Evolutionary conservation across 2,888 invertebrate genomes (phyloP).

Genomic region (Nemotelus nigrinus): DNA sequence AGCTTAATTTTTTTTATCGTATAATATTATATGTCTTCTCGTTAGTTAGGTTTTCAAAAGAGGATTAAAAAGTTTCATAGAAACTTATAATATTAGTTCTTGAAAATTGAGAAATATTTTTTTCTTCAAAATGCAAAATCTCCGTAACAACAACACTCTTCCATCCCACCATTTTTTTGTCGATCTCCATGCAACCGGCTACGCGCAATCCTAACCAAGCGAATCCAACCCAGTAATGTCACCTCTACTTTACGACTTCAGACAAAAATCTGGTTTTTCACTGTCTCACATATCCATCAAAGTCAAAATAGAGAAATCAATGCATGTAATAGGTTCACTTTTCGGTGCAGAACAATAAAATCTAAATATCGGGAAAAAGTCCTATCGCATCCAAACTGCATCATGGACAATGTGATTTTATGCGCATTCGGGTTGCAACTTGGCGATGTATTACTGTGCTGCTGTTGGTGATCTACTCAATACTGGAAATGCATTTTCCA

Average conservation of each 20-base stretch:
- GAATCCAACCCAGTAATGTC: slow-evolving; percentile 30
- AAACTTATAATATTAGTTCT: too few species aligned
- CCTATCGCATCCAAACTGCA: too few species aligned
- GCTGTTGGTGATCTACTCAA: slow-evolving; percentile 18
- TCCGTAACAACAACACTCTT: background rate
- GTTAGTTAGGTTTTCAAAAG: too few species aligned
- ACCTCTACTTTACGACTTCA: slow-evolving; percentile 20
- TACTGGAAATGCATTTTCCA: background rate
- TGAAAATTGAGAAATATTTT: too few species aligned
- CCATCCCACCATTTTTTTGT: background rate
- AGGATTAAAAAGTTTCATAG: too few species aligned
- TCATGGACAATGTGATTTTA: too few species aligned
- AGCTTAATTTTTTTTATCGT: too few species aligned
- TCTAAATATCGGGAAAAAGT: slow-evolving; percentile 1
- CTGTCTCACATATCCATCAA: slow-evolving; percentile 61
- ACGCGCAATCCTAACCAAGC: background rate
- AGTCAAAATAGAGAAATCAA: slow-evolving; percentile 62
- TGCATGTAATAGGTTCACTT: slow-evolving; percentile 46
- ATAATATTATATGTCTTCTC: too few species aligned
- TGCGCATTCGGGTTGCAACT: too few species aligned
- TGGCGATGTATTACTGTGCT: too few species aligned
- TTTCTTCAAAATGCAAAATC: background rate
- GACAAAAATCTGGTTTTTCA: slow-evolving; percentile 47
- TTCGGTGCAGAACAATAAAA: slow-evolving; percentile 39
- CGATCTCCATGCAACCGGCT: background rate